A percentile compares a stretch with the other conserved stretches of the same genome.
Evolutionary conservation across 2,797 vertebrate species (phyloP).

Genomic region (Clarias laeviceps): DNA sequence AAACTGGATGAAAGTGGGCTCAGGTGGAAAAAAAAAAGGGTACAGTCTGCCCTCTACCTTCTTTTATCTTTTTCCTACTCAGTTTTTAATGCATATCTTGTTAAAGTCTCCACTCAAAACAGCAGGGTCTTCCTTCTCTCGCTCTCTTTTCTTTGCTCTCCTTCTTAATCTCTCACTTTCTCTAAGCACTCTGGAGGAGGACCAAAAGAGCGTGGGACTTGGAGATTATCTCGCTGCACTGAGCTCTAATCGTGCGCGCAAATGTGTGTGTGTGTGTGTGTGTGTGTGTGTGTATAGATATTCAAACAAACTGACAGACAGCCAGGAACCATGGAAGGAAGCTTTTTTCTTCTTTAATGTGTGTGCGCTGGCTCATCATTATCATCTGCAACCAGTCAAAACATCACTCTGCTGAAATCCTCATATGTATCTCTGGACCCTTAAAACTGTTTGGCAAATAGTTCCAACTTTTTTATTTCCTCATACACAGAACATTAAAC

Average conservation of each 20-base stretch:
- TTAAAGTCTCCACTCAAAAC: not conserved
- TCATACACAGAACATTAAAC: too few species aligned
- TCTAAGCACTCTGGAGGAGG: constrained; percentile 20
- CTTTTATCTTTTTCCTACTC: not conserved
- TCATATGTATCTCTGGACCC: not conserved
- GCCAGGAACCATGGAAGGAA: constrained; percentile 2
- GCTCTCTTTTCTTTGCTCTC: constrained; percentile 25
- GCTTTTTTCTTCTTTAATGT: constrained; percentile 1
- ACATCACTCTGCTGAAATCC: not conserved
- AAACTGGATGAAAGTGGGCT: constrained; percentile 24
- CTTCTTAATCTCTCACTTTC: constrained; percentile 25
- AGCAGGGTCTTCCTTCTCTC: not conserved
- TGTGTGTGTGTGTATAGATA: not conserved
- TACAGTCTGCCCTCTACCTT: constrained; percentile 17
- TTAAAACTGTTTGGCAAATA: not conserved
- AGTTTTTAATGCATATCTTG: constrained; percentile 8
- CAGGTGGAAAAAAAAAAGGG: constrained; percentile 33
- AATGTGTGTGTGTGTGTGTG: constrained; percentile 1
- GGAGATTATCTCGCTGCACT: constrained; percentile 43
- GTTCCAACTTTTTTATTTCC: not conserved
- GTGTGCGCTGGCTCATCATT: not conserved
- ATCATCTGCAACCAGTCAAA: not conserved
- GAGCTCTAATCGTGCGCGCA: constrained; percentile 44
- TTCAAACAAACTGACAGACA: not conserved
- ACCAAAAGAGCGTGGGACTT: constrained; percentile 53